These are phyloP conservation scores for Phalacrocorax aristotelis DNA, from an alignment of 2,113 vertebrate species.

Conservation along the genomic window DNA sequence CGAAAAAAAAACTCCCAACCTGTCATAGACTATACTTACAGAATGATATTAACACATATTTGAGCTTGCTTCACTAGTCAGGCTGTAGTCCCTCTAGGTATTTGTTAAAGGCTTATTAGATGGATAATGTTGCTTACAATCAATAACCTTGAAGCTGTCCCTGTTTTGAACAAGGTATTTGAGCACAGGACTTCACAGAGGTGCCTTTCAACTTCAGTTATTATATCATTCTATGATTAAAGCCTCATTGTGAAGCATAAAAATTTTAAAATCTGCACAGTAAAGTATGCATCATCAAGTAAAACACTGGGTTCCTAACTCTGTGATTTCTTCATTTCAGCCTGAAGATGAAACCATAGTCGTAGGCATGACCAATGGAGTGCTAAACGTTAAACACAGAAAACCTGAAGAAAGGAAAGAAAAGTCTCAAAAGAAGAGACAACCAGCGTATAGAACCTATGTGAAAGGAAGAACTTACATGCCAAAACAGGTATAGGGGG, in stretches of 20 bases:
- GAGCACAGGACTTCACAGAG: neutral
- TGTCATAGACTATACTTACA: neutral
- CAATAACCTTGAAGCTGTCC: neutral
- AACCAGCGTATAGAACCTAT: constrained; percentile 85
- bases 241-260: neutral
- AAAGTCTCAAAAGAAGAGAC: constrained; percentile 56
- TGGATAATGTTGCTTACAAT: neutral
- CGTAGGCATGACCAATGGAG: constrained; percentile 94
- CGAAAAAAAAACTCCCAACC: neutral
- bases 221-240: neutral
- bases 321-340: constrained; percentile 68
- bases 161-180: neutral
- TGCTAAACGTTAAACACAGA: constrained; percentile 90
- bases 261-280: neutral
- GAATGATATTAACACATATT: neutral
- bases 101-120: neutral
- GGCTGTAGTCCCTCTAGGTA: neutral
- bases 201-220: neutral
- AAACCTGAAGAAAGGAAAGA: constrained; percentile 83
- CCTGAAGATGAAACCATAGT: constrained; percentile 89
- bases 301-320: neutral
- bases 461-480: constrained; percentile 89
- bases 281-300: neutral
- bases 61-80: neutral
- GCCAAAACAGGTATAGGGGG: constrained; percentile 83